Evolutionary conservation across 2,888 invertebrate species (phyloP).

Genomic region (Siphonodentalium dalli): DNA sequence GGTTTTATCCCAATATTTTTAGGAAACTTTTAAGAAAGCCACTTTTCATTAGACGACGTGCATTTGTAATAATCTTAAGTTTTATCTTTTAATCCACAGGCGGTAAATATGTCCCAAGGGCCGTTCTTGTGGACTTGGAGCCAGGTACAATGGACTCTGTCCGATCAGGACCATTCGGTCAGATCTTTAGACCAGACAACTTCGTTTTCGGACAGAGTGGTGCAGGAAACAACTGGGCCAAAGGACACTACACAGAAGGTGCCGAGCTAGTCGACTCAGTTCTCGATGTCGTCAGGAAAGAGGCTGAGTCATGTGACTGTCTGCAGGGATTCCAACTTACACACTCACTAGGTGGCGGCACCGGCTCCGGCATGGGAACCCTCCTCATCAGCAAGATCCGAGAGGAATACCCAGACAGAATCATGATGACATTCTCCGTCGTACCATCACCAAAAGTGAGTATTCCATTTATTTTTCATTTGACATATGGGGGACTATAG

Average conservation of each 20-base stretch:
- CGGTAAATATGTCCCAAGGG: slow-evolving; percentile 90
- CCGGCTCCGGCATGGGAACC: slow-evolving; percentile 87
- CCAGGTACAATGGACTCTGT: slow-evolving; percentile 97
- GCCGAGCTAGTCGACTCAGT: slow-evolving; percentile 71
- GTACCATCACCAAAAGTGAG: slow-evolving; percentile 78
- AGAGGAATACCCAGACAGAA: slow-evolving; percentile 95
- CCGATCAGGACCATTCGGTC: slow-evolving; percentile 86
- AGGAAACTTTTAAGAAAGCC: too few relatives aligned
- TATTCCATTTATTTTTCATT: too few relatives aligned
- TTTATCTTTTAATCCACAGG: too few relatives aligned
- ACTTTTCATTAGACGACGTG: too few relatives aligned
- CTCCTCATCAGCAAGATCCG: slow-evolving; percentile 92
- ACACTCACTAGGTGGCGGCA: slow-evolving; percentile 81
- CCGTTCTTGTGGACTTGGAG: slow-evolving; percentile 90
- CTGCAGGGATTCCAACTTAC: slow-evolving; percentile 71
- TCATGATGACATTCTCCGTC: slow-evolving; percentile 95
- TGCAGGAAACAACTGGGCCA: slow-evolving; percentile 85
- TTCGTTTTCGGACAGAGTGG: slow-evolving; percentile 80
- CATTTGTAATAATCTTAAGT: too few relatives aligned
- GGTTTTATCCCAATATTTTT: too few relatives aligned
- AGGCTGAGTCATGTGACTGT: slow-evolving; percentile 85
- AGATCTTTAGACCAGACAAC: slow-evolving; percentile 92
- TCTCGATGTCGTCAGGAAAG: slow-evolving; percentile 73
- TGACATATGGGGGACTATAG: too few relatives aligned
- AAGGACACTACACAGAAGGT: slow-evolving; percentile 93